Conservation (phyloP, 2,113 vertebrate genomes). For the Tor tambroides region DNA sequence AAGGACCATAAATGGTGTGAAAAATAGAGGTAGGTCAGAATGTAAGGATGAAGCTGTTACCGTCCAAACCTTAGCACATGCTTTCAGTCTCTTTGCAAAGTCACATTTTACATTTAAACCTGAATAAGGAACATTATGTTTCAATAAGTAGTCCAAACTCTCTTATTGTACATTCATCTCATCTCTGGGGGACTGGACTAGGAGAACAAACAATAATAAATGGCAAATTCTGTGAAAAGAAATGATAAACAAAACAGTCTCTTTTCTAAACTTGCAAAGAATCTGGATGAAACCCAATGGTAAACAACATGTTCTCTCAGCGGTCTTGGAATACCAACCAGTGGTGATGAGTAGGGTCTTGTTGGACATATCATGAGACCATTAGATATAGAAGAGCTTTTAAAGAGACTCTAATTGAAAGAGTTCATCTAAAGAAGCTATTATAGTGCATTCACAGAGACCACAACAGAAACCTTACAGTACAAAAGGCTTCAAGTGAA, state of each 20-base stretch:
- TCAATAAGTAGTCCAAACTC: not conserved
- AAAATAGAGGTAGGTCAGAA: constrained; percentile 32
- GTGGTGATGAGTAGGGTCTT: constrained; percentile 33
- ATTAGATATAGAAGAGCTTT: constrained; percentile 39
- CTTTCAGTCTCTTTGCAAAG: not conserved
- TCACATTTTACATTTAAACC: not conserved
- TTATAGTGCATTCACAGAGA: not conserved
- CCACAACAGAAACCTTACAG: not conserved
- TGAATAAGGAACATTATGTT: constrained; percentile 9
- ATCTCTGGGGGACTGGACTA: not conserved
- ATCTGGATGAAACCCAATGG: constrained; percentile 38
- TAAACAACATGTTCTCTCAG: constrained; percentile 54
- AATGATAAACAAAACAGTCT: constrained; percentile 30
- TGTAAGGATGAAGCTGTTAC: constrained; percentile 8
- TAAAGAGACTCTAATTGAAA: constrained; percentile 50
- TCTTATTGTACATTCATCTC: not conserved
- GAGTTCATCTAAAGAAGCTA: constrained; percentile 23
- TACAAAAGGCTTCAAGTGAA: constrained; percentile 5
- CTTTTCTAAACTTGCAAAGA: constrained; percentile 13
- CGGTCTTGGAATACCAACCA: not conserved
- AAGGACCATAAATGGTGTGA: constrained; percentile 56
- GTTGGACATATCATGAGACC: constrained; percentile 46
- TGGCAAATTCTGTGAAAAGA: constrained; percentile 17
- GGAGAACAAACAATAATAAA: not conserved
- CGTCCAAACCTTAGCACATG: not conserved